Evolutionary conservation across 2,113 vertebrate genomes (phyloP).

Genomic region (Callospermophilus lateralis): DNA sequence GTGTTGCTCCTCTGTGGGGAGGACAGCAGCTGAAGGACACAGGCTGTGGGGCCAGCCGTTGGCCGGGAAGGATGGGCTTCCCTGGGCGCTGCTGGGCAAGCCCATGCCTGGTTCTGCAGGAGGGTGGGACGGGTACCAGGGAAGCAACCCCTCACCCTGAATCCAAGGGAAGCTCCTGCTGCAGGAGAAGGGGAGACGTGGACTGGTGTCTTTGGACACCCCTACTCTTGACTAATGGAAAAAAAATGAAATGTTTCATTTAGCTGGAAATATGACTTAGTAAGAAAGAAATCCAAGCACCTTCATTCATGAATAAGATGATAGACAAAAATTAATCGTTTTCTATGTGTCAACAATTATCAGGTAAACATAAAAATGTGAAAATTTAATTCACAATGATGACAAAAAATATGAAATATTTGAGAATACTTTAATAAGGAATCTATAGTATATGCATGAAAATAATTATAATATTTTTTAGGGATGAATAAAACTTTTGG

Average conservation of each 20-base stretch:
- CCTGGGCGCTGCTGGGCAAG: background rate
- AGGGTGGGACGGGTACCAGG: too few species aligned
- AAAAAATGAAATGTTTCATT: background rate
- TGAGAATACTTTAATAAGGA: background rate
- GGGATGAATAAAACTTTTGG: background rate
- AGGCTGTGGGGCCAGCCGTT: background rate
- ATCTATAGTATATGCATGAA: background rate
- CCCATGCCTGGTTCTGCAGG: background rate
- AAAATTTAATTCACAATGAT: slow-evolving; percentile 1
- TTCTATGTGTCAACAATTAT: background rate
- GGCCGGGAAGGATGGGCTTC: too few species aligned
- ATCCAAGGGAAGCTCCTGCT: background rate
- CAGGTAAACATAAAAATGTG: background rate
- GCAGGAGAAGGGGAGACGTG: background rate
- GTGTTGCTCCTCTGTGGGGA: background rate
- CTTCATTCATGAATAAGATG: background rate
- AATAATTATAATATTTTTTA: background rate
- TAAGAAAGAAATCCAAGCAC: background rate
- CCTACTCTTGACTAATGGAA: background rate
- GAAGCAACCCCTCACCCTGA: background rate
- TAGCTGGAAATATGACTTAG: background rate
- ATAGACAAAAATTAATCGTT: background rate
- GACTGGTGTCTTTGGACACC: background rate
- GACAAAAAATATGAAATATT: slow-evolving; percentile 2
- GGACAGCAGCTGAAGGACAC: background rate